Evolutionary conservation across 2,113 vertebrate species (phyloP), one percentile per base, ranked within the genome.

Genomic region (Oostethus manadensis): DNA sequence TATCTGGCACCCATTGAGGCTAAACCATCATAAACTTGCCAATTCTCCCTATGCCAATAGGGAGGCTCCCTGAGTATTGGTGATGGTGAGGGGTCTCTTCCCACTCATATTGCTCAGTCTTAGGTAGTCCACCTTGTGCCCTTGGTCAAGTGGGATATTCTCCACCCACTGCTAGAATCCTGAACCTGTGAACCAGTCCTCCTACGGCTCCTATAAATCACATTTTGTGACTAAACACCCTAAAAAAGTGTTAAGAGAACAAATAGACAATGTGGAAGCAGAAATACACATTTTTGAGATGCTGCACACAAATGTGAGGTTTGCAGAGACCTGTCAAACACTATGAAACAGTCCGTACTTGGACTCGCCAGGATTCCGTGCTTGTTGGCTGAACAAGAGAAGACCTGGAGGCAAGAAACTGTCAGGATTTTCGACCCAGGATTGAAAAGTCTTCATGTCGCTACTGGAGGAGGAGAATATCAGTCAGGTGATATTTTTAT

Each of bases 381-480:
- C 67, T 81, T 54, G 64, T 61, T 81, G 73, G 68, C 68, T 73
- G 68, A 81, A 74, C 71, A 73, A 80, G 70, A 64, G 72, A 67
- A 84, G 70, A 64, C 78, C 77, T 82, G 80, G 76, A 84, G 77
- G 80, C 82, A 82, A 81, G 80, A 75, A 77, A 68, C 81, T 81
- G 84, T 86, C 78, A 84, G 68, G 76, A 79, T 78, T 64, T 2
- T 81, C 74, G 70, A 85, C 82, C 77, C 76, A 82, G 74, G 77
- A 42, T 42, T 2, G 13, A 82, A 80, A 74, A 70, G 71, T 82
- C 66, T 73, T 75, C 75, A 79, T 42, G 21, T 73, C 68, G 62
- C 64, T 10, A n/a, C 35, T 21, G 35, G 35, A 55, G 18, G 29
- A 65, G 66, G 29, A 65, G 68, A 79, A 70, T 62, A 76, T 67